phyloP scores from a whole-genome alignment of 2,888 invertebrate species.

The Oscheius myriophilus region DNA sequence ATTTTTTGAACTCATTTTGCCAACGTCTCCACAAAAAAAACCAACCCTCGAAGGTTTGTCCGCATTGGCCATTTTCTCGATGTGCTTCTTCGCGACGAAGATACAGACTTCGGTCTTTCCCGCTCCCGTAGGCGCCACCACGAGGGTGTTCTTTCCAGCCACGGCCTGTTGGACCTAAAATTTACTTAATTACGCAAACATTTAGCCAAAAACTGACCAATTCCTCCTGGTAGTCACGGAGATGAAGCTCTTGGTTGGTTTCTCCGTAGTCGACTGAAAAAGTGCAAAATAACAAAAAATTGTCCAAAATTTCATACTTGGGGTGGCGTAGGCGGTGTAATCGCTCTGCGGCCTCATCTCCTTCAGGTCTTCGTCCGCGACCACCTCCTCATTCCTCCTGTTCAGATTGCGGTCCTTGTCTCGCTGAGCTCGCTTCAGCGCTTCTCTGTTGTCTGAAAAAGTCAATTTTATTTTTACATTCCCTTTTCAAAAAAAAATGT shows the following conservation, averaged over 20 bases:
- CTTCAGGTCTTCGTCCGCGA: background rate
- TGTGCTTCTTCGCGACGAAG: slow-evolving; percentile 59
- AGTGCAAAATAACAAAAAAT: background rate
- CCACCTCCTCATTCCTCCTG: slow-evolving; percentile 4
- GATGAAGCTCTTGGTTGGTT: slow-evolving; percentile 20
- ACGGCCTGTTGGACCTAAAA: slow-evolving; percentile 39
- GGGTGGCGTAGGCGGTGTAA: background rate
- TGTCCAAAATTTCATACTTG: background rate
- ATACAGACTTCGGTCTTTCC: slow-evolving; percentile 68
- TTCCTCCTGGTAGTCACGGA: slow-evolving; percentile 60
- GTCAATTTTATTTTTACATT: no score
- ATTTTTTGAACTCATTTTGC: no score
- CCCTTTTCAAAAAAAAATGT: no score
- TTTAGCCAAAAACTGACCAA: slow-evolving; percentile 26
- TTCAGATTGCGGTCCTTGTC: no score
- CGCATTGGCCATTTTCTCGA: slow-evolving; percentile 31
- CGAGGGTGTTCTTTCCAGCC: slow-evolving; percentile 56
- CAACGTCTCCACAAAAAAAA: background rate
- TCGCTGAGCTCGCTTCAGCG: no score
- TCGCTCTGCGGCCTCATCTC: slow-evolving; percentile 4
- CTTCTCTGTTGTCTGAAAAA: no score
- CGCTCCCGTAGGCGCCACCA: slow-evolving; percentile 69
- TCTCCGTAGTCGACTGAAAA: slow-evolving; percentile 2
- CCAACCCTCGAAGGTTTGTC: slow-evolving; percentile 43
- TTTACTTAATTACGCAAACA: slow-evolving; percentile 9